Conservation (phyloP, 2,113 vertebrate genomes). For the Megaleporinus macrocephalus region DNA sequence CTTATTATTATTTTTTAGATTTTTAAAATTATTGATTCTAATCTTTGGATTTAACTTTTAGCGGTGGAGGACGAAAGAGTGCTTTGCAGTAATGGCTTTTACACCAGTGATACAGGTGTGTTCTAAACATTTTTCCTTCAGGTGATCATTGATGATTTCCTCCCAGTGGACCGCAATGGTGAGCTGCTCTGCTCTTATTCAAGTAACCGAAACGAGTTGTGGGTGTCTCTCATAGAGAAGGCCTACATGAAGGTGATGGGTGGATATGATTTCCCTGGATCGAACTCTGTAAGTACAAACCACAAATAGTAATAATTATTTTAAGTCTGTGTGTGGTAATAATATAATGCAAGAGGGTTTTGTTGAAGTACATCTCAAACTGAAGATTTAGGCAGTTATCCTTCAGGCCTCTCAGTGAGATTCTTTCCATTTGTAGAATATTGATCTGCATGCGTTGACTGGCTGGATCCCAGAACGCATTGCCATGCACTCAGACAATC, state of each 20-base stretch:
- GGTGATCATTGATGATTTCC: constrained; percentile 97
- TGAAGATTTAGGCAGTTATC: no score
- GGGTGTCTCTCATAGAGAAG: constrained; percentile 98
- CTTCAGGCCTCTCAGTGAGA: background rate
- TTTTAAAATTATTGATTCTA: no score
- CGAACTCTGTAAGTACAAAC: constrained; percentile 90
- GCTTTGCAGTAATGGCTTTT: no score
- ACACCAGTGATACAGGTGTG: background rate
- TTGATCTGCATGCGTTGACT: constrained; percentile 96
- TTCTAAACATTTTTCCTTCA: constrained; percentile 55
- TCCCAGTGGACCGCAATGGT: constrained; percentile 93
- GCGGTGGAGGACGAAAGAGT: no score
- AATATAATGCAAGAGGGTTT: background rate
- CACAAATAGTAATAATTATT: background rate
- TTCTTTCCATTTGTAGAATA: constrained; percentile 81
- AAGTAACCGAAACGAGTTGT: constrained; percentile 96
- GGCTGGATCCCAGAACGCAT: constrained; percentile 99
- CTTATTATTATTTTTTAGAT: no score
- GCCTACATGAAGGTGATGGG: constrained; percentile 99
- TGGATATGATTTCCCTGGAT: constrained; percentile 97
- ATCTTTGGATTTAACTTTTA: no score
- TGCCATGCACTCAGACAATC: constrained; percentile 99
- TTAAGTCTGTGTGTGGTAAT: background rate
- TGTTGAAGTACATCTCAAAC: no score
- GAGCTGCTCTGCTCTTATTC: constrained; percentile 97